phyloP scores from a whole-genome alignment of 2,888 invertebrate species.

The Calliopum simillimum region DNA sequence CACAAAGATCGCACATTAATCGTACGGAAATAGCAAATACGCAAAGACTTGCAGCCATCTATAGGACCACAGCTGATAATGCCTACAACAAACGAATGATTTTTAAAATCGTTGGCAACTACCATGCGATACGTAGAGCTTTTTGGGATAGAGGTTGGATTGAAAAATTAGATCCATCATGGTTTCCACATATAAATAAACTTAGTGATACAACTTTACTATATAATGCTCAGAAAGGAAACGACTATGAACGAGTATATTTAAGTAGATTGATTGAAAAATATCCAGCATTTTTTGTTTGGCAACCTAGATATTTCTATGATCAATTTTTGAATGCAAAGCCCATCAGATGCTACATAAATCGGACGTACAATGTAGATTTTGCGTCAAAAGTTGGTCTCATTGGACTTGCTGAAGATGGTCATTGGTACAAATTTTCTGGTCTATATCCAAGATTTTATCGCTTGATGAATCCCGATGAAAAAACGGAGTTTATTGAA shows the following conservation, averaged over 20 bases:
- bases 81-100: constrained; percentile 62
- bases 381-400: constrained; percentile 70
- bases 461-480: constrained; percentile 57
- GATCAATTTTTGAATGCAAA: constrained; percentile 53
- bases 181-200: constrained; percentile 58
- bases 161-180: constrained; percentile 72
- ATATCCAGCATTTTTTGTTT: constrained; percentile 78
- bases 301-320: constrained; percentile 70
- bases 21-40: too few relatives aligned
- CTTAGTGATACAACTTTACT: constrained; percentile 57
- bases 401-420: constrained; percentile 61
- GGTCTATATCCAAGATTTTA: constrained; percentile 75
- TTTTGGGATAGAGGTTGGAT: constrained; percentile 78
- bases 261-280: constrained; percentile 73
- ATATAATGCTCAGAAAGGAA: constrained; percentile 58
- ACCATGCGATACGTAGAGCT: constrained; percentile 65
- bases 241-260: constrained; percentile 65
- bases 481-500: constrained; percentile 57
- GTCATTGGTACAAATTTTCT: constrained; percentile 59
- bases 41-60: too few relatives aligned
- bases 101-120: constrained; percentile 62
- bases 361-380: too few relatives aligned
- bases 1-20: too few relatives aligned
- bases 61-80: too few relatives aligned
- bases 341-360: too few relatives aligned